A percentile compares a stretch with the other conserved stretches of the same genome.
These are phyloP conservation scores for Tetragnatha montana DNA, from an alignment of 2,888 invertebrate species.

Conservation along the genomic window DNA sequence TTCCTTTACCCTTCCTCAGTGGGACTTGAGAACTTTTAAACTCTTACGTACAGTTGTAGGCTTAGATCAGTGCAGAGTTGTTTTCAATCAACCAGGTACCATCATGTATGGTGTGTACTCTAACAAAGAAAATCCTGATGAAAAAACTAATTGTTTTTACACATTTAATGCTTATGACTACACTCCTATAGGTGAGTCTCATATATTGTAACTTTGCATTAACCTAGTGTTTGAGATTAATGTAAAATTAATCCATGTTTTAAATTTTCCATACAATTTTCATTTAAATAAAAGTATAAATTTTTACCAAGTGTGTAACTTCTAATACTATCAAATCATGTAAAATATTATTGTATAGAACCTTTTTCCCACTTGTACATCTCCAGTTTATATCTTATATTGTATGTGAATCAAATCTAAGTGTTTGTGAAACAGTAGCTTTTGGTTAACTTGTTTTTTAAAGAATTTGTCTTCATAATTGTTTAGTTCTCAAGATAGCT, in stretches of 20 bases:
- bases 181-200: slow-evolving; percentile 83
- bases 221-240: background rate
- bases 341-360: too few relatives aligned
- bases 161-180: slow-evolving; percentile 96
- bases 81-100: slow-evolving; percentile 90
- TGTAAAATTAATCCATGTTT: background rate
- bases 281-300: background rate
- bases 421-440: too few relatives aligned
- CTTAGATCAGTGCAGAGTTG: slow-evolving; percentile 84
- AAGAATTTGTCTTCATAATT: too few relatives aligned
- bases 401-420: too few relatives aligned
- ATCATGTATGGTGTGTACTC: slow-evolving; percentile 85
- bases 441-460: too few relatives aligned
- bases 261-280: too few relatives aligned
- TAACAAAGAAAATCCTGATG: slow-evolving; percentile 73
- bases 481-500: too few relatives aligned
- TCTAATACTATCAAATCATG: background rate
- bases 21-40: slow-evolving; percentile 97
- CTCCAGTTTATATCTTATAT: too few relatives aligned
- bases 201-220: background rate
- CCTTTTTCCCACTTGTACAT: too few relatives aligned
- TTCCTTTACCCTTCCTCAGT: slow-evolving; percentile 78
- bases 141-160: slow-evolving; percentile 94
- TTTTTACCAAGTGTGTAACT: background rate
- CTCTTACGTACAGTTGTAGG: slow-evolving; percentile 94